Evolutionary conservation across 1,140 invertebrate species (phyloP), one percentile per base, ranked within the genome.

Genomic region (Mya arenaria): DNA sequence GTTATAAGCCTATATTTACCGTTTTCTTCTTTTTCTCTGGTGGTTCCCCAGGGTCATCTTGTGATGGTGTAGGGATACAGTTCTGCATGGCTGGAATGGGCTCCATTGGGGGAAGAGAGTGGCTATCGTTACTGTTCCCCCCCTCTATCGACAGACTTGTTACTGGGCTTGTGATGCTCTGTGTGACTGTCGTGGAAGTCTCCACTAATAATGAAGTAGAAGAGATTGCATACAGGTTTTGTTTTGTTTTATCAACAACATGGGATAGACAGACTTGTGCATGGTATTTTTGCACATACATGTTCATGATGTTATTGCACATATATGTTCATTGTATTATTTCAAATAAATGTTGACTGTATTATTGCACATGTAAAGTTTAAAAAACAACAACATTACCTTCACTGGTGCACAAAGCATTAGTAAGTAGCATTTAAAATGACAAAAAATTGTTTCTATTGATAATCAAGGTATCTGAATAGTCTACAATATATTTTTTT

Each of bases 81-180:
- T 87, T 84, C 32, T 82, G 85, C 69, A 79, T 52, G 83, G 66
- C 68, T 72, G 84, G 60, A 80, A 60, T 23, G 81, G 82, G 73
- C 82, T 77, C 56, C 65, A 78, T 74, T 48, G 80, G 60, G 58
- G 75, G 60, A 52, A 17, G 25, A 58, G 75, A 75, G 56, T 86
- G 82, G 56, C 86, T 82, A 65, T 86, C 82, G 39, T 85, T 86
- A 39, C 86, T 84, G 48, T 82, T 85, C 63, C 83, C 82, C 23
- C 80, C 71, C 30, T 81, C 78, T 17, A 68, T 72, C 34, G 82
- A 84, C 28, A 89, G 85, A 82, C 87, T 88, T 48, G 87, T 89
- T 39, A 90, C 86, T 39, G 90, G 87, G 75, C 83, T 88, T 32
- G 89, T 90, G 55, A 92, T 91, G 72, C 89, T 91, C 84, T 91